Conservation (phyloP, 1,140 invertebrate species). For the Drosophila varians region DNA sequence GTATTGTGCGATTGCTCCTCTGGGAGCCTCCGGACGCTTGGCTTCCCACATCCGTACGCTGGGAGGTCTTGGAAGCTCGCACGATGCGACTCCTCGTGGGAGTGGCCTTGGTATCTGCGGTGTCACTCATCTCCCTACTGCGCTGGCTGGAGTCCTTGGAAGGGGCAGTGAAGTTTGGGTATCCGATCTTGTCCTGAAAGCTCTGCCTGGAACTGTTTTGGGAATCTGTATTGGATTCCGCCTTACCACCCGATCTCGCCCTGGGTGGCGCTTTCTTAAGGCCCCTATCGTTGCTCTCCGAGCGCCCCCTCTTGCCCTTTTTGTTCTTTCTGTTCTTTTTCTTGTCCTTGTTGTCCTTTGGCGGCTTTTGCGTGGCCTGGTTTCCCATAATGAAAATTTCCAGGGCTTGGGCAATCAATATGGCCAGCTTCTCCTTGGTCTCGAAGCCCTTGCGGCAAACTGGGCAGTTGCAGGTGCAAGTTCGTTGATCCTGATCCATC, state of each 20-base stretch:
- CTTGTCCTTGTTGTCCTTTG: background rate
- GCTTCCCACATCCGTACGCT: too few relatives aligned
- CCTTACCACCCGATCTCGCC: background rate
- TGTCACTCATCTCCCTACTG: background rate
- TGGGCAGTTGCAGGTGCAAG: conserved; percentile 21
- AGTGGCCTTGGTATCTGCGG: background rate
- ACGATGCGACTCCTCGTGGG: background rate
- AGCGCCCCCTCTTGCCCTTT: background rate
- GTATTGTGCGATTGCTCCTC: too few relatives aligned
- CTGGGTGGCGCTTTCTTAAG: background rate
- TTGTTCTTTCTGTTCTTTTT: background rate
- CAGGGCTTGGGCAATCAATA: conserved; percentile 30
- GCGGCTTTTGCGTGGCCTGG: background rate
- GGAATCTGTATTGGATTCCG: background rate
- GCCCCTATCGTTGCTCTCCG: background rate
- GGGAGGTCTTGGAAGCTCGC: background rate
- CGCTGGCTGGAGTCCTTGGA: background rate
- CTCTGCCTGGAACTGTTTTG: background rate
- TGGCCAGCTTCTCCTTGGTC: conserved; percentile 10
- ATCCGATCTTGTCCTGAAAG: background rate
- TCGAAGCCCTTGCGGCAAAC: conserved; percentile 11
- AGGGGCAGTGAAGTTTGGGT: background rate
- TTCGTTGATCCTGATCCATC: background rate
- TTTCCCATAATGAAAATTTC: conserved; percentile 34
- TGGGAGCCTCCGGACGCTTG: too few relatives aligned